These are phyloP conservation scores for Trachymyrmex cornetzi DNA, from an alignment of 1,140 invertebrate species.

Conservation along the genomic window DNA sequence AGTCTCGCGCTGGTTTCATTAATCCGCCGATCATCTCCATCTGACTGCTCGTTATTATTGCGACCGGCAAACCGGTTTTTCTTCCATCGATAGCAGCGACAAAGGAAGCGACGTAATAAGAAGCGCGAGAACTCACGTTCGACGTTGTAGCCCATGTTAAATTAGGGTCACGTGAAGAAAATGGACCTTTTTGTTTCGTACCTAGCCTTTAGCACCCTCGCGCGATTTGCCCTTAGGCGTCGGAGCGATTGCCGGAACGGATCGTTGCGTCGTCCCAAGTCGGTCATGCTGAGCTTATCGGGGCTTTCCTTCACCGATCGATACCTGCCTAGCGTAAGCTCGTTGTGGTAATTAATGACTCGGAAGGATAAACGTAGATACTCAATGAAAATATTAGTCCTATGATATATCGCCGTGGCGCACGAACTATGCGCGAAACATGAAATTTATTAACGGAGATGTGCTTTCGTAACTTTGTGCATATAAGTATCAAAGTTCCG, in stretches of 20 bases:
- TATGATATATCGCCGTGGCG: slow-evolving; percentile 34
- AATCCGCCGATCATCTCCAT: slow-evolving; percentile 12
- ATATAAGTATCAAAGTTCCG: background rate
- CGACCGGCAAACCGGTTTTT: background rate
- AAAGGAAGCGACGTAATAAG: slow-evolving; percentile 7
- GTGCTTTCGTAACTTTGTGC: slow-evolving; percentile 15
- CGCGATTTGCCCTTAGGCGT: slow-evolving; percentile 23
- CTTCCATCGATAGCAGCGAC: background rate
- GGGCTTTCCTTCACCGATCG: slow-evolving; percentile 50
- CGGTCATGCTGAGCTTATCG: slow-evolving; percentile 58
- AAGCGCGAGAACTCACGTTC: slow-evolving; percentile 24
- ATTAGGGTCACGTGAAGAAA: slow-evolving; percentile 35
- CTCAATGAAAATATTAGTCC: slow-evolving; percentile 64
- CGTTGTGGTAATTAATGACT: slow-evolving; percentile 65
- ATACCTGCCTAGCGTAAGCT: slow-evolving; percentile 54
- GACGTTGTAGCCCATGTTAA: slow-evolving; percentile 9
- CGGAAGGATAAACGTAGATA: slow-evolving; percentile 36
- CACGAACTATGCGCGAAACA: slow-evolving; percentile 27
- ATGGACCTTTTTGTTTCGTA: slow-evolving; percentile 25
- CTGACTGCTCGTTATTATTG: background rate
- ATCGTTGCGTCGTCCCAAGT: slow-evolving; percentile 30
- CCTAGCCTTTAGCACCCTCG: background rate
- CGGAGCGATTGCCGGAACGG: slow-evolving; percentile 30
- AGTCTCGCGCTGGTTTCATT: slow-evolving; percentile 36
- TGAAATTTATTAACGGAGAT: slow-evolving; percentile 27